Percentiles rank a stretch among this genome's conserved stretches.
These are phyloP conservation scores for Trichoplusia ni DNA, from an alignment of 1,140 invertebrate genomes.

Conservation along the genomic window DNA sequence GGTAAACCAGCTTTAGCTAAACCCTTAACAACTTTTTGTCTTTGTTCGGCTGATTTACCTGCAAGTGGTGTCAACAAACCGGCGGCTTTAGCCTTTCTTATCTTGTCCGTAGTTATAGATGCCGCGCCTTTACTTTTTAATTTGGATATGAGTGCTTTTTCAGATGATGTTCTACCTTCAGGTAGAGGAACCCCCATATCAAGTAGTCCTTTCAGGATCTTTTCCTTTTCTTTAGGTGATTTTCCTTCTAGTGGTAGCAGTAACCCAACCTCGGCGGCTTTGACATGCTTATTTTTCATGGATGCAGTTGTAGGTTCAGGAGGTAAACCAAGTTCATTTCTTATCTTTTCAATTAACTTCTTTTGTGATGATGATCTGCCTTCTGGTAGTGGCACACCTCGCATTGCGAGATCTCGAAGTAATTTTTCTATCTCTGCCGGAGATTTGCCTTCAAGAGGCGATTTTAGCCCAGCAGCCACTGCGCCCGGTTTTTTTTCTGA, in stretches of 20 bases:
- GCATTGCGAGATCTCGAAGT: conserved; percentile 43
- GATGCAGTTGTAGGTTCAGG: not conserved
- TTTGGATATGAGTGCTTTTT: conserved; percentile 41
- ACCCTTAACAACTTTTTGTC: conserved; percentile 42
- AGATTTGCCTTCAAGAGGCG: conserved; percentile 42
- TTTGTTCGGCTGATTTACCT: not conserved
- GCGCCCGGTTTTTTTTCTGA: too few species aligned
- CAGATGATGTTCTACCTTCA: conserved; percentile 42
- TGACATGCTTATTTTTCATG: not conserved
- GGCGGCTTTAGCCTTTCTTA: conserved; percentile 20
- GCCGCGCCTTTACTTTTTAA: conserved; percentile 3
- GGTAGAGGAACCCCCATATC: conserved; percentile 29
- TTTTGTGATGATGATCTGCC: conserved; percentile 20
- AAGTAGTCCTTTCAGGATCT: conserved; percentile 20
- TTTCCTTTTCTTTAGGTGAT: conserved; percentile 30
- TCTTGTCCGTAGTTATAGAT: conserved; percentile 2
- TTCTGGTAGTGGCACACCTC: conserved; percentile 43
- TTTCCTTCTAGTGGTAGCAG: not conserved
- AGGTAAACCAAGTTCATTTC: conserved; percentile 36
- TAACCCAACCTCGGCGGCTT: not conserved
- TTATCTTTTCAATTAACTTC: conserved; percentile 44
- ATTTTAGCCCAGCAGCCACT: not conserved
- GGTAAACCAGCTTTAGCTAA: conserved; percentile 29
- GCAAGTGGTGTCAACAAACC: conserved; percentile 5
- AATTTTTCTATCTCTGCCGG: conserved; percentile 47